Evolutionary conservation across 2,113 vertebrate genomes (phyloP).

Genomic region (Ailuropoda melanoleuca): DNA sequence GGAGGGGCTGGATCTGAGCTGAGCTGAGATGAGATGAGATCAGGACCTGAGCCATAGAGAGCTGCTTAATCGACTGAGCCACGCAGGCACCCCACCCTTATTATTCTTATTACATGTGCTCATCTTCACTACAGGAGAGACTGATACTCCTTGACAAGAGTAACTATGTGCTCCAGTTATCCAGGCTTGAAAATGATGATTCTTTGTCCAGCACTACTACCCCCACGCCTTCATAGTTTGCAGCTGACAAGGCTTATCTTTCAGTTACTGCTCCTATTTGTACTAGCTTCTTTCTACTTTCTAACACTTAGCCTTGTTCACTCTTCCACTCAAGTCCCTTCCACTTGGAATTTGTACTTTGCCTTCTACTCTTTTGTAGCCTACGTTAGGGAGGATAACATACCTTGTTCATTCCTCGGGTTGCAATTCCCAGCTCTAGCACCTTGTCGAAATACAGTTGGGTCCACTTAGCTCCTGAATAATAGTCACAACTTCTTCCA

Average conservation of each 20-base stretch:
- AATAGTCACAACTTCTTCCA: background rate
- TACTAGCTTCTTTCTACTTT: background rate
- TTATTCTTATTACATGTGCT: background rate
- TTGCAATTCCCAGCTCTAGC: background rate
- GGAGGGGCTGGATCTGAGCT: background rate
- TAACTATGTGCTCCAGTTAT: background rate
- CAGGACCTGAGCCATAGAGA: background rate
- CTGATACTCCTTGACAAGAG: background rate
- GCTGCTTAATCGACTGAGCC: background rate
- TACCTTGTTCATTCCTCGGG: background rate
- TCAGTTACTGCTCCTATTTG: background rate
- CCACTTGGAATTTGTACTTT: background rate
- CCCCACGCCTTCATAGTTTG: background rate
- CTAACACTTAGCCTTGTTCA: background rate
- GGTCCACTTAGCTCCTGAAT: background rate
- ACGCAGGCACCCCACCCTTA: background rate
- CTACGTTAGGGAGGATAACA: background rate
- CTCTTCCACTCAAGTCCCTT: background rate
- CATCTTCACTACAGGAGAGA: background rate
- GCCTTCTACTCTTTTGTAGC: background rate
- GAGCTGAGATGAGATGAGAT: background rate
- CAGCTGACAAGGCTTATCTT: background rate
- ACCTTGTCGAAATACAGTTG: background rate
- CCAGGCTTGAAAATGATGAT: background rate
- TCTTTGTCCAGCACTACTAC: background rate